Base-by-base conservation (phyloP, 2,113 vertebrate genomes). In the Ageneiosus marmoratus region DNA sequence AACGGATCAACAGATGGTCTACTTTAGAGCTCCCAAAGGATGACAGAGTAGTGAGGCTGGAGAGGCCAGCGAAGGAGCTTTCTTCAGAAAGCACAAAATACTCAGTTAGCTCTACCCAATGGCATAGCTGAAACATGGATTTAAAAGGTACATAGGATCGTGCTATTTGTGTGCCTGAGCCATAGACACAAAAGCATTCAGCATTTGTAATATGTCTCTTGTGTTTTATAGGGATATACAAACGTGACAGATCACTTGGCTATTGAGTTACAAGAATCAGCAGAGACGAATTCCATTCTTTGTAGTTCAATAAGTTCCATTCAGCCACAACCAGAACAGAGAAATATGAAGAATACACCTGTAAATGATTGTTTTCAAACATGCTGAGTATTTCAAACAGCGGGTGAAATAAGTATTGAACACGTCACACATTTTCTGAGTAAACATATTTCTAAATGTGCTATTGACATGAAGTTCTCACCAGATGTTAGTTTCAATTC, bases 1-100 rank as follows among this genome's bases (percentile, higher is more conserved):
- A 92, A 93, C 90, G 88, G 90, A 93, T 91, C 91, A 94, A 93
- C 94, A 94, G 92, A 94, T 94, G 92, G 92, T 91, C 93, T 92
- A 91, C 92, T 92, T 92, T 91, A 92, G 89, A 91, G 81, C 75
- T 91, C 91, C 90, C 91, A 80, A 89, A 90, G 89, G 90, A 93
- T 88, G 91, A 89, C 87, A 91, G 91, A 92, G 91, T 87, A 88
- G 90, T 88, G 84, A 82, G 80, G 70, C 70, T 74, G 13, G n/a
- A 74, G 15, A 74, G 46, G 46, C n/a, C 70, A 29, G 44, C n/a
- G 4, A 74, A 50, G n/a, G 41, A 29, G 13, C 15, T 18, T 73
- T 73, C n/a, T 29, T 46, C 70, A 50, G 15, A 27, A 74, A 20
- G 7, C 46, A 29, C 46, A 10, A 50, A 74, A 50, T 74, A 74